Evolutionary conservation across 92 coral and sea anemone species (phyloP).

Genomic region (Metridium senile): DNA sequence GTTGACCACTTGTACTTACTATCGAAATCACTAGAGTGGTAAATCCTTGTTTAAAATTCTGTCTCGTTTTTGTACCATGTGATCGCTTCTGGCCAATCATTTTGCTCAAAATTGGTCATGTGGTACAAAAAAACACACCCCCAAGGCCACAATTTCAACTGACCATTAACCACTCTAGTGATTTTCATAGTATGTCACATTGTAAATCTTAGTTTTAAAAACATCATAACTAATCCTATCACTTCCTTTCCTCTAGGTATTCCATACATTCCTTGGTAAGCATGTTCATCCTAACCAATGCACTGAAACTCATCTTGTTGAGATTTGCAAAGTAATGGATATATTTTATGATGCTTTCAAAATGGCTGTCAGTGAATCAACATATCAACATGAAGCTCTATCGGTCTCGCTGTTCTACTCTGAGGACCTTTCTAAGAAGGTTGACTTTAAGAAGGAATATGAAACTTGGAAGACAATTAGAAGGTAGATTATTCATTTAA

Average conservation of each 20-base stretch:
- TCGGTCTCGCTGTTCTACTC: conserved; percentile 79
- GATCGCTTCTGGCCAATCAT: too few relatives aligned
- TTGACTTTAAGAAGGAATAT: conserved; percentile 96
- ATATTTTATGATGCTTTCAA: conserved; percentile 68
- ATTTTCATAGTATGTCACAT: too few relatives aligned
- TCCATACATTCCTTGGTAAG: conserved; percentile 71
- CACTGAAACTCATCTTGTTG: conserved; percentile 65
- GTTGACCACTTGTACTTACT: too few relatives aligned
- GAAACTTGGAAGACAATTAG: conserved; percentile 71
- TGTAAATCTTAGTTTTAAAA: too few relatives aligned
- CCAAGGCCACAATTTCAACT: too few relatives aligned
- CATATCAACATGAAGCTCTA: conserved; percentile 25
- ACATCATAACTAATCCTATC: too few relatives aligned
- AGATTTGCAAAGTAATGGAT: conserved; percentile 63
- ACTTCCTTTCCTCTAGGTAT: conserved; percentile 47
- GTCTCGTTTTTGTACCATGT: too few relatives aligned
- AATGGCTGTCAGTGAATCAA: conserved; percentile 15
- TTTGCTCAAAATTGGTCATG: too few relatives aligned
- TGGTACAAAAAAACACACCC: too few relatives aligned
- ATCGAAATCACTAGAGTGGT: too few relatives aligned
- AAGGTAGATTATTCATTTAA: conserved; percentile 35
- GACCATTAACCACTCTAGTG: too few relatives aligned
- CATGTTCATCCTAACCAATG: conserved; percentile 75
- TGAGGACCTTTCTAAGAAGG: conserved; percentile 87
- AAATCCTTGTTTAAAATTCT: too few relatives aligned